These are phyloP conservation scores for Chamaetylas fuelleborni DNA, from an alignment of 2,113 vertebrate genomes.

Conservation along the genomic window DNA sequence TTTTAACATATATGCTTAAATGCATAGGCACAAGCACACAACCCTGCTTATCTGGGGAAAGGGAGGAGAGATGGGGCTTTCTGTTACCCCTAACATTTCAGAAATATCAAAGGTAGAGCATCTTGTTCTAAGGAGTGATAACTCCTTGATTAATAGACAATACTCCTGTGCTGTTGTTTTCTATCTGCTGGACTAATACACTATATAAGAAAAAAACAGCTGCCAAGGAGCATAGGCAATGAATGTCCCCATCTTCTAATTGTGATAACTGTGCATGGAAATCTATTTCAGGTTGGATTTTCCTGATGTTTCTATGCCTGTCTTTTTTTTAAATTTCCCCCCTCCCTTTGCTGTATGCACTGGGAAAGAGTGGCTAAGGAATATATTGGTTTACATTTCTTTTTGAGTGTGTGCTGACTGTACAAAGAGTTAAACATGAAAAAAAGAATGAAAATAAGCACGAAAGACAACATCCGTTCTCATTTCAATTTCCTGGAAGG, in stretches of 20 bases:
- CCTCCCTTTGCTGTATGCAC: background rate
- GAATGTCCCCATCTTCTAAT: background rate
- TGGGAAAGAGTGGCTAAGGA: background rate
- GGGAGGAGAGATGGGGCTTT: background rate
- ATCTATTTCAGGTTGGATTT: background rate
- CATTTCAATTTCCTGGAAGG: conserved; percentile 81
- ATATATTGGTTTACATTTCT: background rate
- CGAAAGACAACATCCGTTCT: conserved; percentile 80
- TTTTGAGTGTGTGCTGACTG: conserved; percentile 22
- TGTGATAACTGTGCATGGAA: background rate
- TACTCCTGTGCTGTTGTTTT: background rate
- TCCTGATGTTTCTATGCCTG: background rate
- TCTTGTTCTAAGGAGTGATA: background rate
- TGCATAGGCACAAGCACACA: background rate
- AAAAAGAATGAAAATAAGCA: conserved; percentile 67
- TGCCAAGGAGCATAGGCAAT: background rate
- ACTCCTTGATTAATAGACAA: background rate
- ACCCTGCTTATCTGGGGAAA: background rate
- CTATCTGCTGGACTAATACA: background rate
- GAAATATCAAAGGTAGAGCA: background rate
- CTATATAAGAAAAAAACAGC: background rate
- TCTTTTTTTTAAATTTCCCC: background rate
- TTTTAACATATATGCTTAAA: background rate
- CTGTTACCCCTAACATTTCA: background rate
- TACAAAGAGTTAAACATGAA: conserved; percentile 62